phyloP scores from a whole-genome alignment of 2,797 vertebrate genomes.

The Champsocephalus gunnari region DNA sequence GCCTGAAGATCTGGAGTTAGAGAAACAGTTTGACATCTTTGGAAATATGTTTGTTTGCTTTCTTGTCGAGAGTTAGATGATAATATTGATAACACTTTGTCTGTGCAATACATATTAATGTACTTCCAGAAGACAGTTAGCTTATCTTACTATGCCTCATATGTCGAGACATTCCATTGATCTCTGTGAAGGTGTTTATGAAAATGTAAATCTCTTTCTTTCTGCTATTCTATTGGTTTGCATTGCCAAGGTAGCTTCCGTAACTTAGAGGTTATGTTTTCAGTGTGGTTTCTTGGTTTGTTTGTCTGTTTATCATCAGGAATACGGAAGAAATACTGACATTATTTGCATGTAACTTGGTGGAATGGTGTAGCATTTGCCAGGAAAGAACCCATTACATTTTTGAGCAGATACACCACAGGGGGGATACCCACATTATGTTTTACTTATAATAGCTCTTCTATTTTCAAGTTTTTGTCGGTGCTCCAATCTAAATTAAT shows the following conservation, averaged over 20 bases:
- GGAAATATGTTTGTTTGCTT: background rate
- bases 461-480: constrained; percentile 15
- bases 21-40: background rate
- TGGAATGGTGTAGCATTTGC: no score
- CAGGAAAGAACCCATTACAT: no score
- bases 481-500: constrained; percentile 9
- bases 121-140: background rate
- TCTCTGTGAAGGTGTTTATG: background rate
- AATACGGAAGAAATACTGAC: no score
- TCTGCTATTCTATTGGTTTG: constrained; percentile 1
- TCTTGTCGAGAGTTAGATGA: background rate
- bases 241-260: background rate
- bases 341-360: no score
- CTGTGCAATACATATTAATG: background rate
- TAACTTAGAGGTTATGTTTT: background rate
- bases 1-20: background rate
- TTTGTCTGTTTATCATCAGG: no score
- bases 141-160: background rate
- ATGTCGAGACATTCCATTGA: background rate
- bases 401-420: no score
- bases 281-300: no score
- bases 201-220: background rate
- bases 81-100: no score
- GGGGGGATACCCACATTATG: no score
- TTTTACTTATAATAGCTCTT: no score